Evolutionary conservation across 2,113 vertebrate species (phyloP).

Genomic region (Strix aluco): DNA sequence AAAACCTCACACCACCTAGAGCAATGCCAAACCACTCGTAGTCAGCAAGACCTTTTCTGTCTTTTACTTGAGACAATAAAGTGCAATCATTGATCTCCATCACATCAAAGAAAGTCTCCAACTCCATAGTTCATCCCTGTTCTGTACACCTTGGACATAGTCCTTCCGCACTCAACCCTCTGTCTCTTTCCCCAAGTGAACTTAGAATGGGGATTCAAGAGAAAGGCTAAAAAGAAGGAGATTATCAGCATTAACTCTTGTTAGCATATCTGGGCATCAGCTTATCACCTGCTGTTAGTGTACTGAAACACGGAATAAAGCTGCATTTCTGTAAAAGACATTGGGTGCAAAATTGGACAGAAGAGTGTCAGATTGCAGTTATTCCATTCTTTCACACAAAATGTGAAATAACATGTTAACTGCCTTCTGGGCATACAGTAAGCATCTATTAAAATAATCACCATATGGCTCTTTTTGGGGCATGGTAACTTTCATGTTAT

Average conservation of each 20-base stretch:
- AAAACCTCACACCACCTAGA: neutral
- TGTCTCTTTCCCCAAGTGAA: neutral
- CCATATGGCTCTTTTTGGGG: slow-evolving; percentile 54
- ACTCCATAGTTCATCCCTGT: neutral
- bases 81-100: neutral
- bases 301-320: slow-evolving; percentile 37
- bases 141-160: neutral
- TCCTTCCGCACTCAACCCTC: neutral
- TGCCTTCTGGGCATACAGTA: slow-evolving; percentile 57
- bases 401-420: slow-evolving; percentile 54
- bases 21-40: neutral
- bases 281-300: slow-evolving; percentile 38
- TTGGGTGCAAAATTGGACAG: slow-evolving; percentile 43
- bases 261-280: slow-evolving; percentile 18
- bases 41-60: neutral
- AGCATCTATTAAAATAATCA: slow-evolving; percentile 59
- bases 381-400: slow-evolving; percentile 57
- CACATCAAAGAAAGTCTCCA: neutral
- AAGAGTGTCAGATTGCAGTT: slow-evolving; percentile 57
- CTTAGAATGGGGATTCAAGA: neutral
- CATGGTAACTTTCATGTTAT: slow-evolving; percentile 24
- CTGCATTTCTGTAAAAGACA: slow-evolving; percentile 26
- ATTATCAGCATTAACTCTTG: neutral
- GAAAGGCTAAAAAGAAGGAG: neutral
- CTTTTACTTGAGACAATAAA: neutral